These are phyloP conservation scores for Andrena praecox DNA, from an alignment of 2,888 invertebrate species.

Conservation along the genomic window DNA sequence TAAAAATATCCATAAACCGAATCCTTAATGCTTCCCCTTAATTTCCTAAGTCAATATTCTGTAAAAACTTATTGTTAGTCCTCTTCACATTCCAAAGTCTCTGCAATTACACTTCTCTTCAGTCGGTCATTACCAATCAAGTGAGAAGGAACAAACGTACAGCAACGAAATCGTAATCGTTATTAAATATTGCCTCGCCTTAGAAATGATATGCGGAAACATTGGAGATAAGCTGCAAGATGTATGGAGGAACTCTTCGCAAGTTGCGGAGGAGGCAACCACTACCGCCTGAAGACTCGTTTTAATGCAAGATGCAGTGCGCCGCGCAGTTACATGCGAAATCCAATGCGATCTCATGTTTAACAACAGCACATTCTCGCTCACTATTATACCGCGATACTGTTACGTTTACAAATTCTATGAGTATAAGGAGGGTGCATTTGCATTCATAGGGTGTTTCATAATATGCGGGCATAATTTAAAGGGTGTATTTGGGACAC, in stretches of 20 bases:
- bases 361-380: slow-evolving; percentile 58
- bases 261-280: slow-evolving; percentile 47
- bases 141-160: not conserved
- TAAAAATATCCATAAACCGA: no score
- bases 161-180: slow-evolving; percentile 15
- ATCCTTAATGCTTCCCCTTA: no score
- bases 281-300: slow-evolving; percentile 50
- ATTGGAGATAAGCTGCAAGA: slow-evolving; percentile 5
- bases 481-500: not conserved
- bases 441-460: slow-evolving; percentile 30
- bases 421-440: slow-evolving; percentile 16
- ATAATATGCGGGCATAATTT: not conserved
- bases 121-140: not conserved
- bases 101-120: not conserved
- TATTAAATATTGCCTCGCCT: slow-evolving; percentile 45
- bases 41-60: no score
- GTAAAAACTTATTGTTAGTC: not conserved
- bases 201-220: slow-evolving; percentile 60
- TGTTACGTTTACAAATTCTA: slow-evolving; percentile 65
- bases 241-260: slow-evolving; percentile 11
- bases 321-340: slow-evolving; percentile 56
- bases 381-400: slow-evolving; percentile 47
- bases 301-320: slow-evolving; percentile 62
- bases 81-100: not conserved
- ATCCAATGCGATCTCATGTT: slow-evolving; percentile 69